Evolutionary conservation across 2,888 invertebrate species (phyloP), one percentile per base, ranked within the genome.

Genomic region (Eupithecia pulchellata): DNA sequence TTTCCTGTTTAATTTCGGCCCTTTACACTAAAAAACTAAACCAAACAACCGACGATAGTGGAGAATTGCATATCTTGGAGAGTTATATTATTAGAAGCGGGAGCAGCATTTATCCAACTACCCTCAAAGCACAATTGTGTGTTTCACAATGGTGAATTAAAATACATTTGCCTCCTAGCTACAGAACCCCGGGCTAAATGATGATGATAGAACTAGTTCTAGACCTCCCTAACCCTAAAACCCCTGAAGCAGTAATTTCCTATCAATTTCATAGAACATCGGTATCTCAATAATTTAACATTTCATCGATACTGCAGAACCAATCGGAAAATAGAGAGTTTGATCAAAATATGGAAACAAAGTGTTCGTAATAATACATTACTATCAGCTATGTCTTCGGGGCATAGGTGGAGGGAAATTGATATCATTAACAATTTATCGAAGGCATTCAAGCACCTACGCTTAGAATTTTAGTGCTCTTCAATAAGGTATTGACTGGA

Each of bases 291-390:
- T 32, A 61, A 34, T 60, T 60, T 36, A 9, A 32, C 20, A 61
- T 57, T 29, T 61, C 61, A 86, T 86, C 84, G 79, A 86, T 86
- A 83, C 75, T 79, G 82, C 69, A 78, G 82, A 76, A 81, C 80
- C 81, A 79, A 72, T 78, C 70, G 71, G 63, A 75, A 75, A 75
- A 63, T 66, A 42, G 20, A 20, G 30, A 36, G 27, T 34, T 63
- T 63, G 30, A 42, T 39, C 62, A 52, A 52, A 14, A 27, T 14
- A 20, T 57, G 17, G 57, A 66, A 55, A 27, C 42, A 68, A 57
- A 74, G 63, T 66, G 47, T 42, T 27, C 30, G 36, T 72, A 70
- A 74, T 72, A 1, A 68, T 72, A 69, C 63, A n/a, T 39, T 67
- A 66, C 2, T 42, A 1, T 42, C 55, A 39, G 32, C 30, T 20